A percentile compares a stretch with the other conserved stretches of the same genome.
Conservation (phyloP, 2,797 vertebrate genomes). For the Tadarida brasiliensis region DNA sequence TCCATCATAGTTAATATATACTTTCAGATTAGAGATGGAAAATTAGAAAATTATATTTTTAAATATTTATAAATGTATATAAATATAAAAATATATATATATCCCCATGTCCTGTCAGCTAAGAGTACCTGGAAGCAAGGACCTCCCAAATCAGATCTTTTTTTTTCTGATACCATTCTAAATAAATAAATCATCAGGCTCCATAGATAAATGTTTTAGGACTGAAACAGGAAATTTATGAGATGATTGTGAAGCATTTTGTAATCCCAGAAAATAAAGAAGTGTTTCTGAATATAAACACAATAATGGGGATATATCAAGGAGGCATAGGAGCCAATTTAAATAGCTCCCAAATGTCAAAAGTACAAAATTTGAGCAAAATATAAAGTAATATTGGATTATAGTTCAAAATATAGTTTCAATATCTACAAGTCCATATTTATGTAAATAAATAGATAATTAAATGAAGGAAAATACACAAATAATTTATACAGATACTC, state of each 20-base stretch:
- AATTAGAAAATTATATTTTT: background rate
- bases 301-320: background rate
- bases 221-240: background rate
- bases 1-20: background rate
- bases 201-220: background rate
- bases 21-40: background rate
- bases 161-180: background rate
- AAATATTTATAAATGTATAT: background rate
- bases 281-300: background rate
- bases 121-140: background rate
- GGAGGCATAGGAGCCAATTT: background rate
- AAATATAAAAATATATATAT: background rate
- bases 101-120: background rate
- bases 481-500: background rate
- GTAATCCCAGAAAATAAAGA: background rate
- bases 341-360: background rate
- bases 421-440: background rate
- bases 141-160: background rate
- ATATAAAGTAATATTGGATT: background rate
- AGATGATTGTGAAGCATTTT: background rate
- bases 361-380: background rate
- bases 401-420: background rate
- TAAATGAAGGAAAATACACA: background rate
- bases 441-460: background rate
- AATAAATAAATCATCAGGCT: background rate